A percentile compares a stretch with the other conserved stretches of the same genome.
These are phyloP conservation scores for Stenodema calcarata DNA, from an alignment of 2,888 invertebrate species.

Conservation along the genomic window DNA sequence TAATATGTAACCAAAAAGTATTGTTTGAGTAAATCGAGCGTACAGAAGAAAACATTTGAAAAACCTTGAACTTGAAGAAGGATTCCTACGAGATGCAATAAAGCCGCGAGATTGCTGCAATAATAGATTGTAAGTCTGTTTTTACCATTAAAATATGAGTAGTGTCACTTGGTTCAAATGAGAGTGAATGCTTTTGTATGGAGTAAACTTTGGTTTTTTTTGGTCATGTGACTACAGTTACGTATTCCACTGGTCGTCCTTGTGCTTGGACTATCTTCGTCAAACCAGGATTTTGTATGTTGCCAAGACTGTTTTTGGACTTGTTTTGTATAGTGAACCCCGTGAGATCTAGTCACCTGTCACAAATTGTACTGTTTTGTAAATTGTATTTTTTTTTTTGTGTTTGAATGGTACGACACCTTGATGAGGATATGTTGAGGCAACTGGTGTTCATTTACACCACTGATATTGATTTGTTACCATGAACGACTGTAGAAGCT, in stretches of 20 bases:
- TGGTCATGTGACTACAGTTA: not conserved
- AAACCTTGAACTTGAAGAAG: not conserved
- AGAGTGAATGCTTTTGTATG: not conserved
- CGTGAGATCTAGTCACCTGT: not conserved
- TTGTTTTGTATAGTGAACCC: not conserved
- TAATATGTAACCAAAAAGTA: constrained; percentile 6
- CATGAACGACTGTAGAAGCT: too few relatives aligned
- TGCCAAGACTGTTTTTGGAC: not conserved
- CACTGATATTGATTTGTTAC: too few relatives aligned
- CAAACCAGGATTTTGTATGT: not conserved
- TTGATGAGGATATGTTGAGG: too few relatives aligned
- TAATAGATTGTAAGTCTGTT: constrained; percentile 15
- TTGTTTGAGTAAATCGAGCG: not conserved
- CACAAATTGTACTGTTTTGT: not conserved
- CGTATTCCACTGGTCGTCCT: not conserved
- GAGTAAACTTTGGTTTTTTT: not conserved
- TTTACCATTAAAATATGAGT: not conserved
- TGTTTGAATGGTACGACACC: not conserved
- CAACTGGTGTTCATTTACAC: too few relatives aligned
- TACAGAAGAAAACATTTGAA: not conserved
- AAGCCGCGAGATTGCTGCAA: constrained; percentile 33
- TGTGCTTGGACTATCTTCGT: not conserved
- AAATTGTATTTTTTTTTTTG: not conserved
- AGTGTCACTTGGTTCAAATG: not conserved
- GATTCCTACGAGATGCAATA: constrained; percentile 36